Evolutionary conservation across 2,888 invertebrate genomes (phyloP), one percentile per base, ranked within the genome.

Genomic region (Epistrophe eligans): DNA sequence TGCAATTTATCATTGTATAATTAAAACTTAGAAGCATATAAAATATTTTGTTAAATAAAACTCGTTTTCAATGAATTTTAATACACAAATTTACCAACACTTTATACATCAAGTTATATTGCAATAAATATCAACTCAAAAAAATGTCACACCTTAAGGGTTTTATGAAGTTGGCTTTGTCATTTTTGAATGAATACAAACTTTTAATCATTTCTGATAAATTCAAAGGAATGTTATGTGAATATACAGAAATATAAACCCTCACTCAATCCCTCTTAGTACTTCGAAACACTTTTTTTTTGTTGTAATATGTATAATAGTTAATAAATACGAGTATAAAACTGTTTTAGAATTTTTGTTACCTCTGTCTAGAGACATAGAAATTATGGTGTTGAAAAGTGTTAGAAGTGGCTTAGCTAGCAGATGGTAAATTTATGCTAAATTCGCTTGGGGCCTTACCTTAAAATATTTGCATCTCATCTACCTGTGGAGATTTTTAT

Each of bases 381-480:
- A 67, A 74, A 72, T 73, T 73, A 58, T 79, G 64, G 73, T 58
- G 66, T 38, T 57, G 66, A 24, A 17, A 74, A 60, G 43, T 73
- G 72, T 77, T 35, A 35, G 58, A 77, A 83, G 60, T 60, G 38
- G 72, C 55, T 73, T 77, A 67, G 38, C 17, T 11, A 40, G 52
- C 11, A 40, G 45, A 38, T 45, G 52, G 45, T n/a, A 79, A 83
- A 79, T 83, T 24, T 73, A 83, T 83, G 52, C 73, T 38, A 60
- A 79, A 45, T 57, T 38, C 43, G 15, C 67, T 60, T 55, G 15
- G 5, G 72, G 79, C 52, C n/a, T 28, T 60, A 48, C 67, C 45
- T 79, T 74, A 48, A 83, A 79, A 55, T 73, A 77, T 82, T 82
- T 82, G 72, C 82, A 82, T 82, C 45, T 40, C 50, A 79, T 67